These are phyloP conservation scores for Dermolepida albohirtum DNA, from an alignment of 2,888 invertebrate genomes.

Conservation along the genomic window DNA sequence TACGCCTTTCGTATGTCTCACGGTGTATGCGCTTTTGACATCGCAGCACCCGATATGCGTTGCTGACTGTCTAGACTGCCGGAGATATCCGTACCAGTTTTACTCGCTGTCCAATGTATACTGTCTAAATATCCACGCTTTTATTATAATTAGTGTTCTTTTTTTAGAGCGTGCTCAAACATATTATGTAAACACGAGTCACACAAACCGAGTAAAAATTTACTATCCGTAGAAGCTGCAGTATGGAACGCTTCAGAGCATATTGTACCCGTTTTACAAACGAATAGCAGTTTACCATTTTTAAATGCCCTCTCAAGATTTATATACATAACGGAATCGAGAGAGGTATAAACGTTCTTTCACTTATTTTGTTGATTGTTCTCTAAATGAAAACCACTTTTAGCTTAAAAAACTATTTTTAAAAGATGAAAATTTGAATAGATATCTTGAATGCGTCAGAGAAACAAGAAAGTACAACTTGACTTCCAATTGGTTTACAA, in stretches of 20 bases:
- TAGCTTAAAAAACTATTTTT: slow-evolving; percentile 64
- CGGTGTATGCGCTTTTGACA: no score
- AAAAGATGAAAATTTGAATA: slow-evolving; percentile 58
- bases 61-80: no score
- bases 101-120: no score
- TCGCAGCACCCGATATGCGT: no score
- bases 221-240: slow-evolving; percentile 64
- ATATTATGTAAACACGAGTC: slow-evolving; percentile 63
- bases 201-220: slow-evolving; percentile 63
- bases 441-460: slow-evolving; percentile 66
- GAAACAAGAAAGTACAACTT: slow-evolving; percentile 59
- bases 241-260: slow-evolving; percentile 65
- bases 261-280: slow-evolving; percentile 65
- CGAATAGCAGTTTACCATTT: slow-evolving; percentile 66
- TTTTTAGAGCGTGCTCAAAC: slow-evolving; percentile 66
- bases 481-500: slow-evolving; percentile 73
- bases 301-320: slow-evolving; percentile 59
- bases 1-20: no score
- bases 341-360: slow-evolving; percentile 13
- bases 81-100: no score
- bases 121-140: no score
- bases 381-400: slow-evolving; percentile 44
- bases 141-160: slow-evolving; percentile 18
- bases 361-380: not conserved
- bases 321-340: slow-evolving; percentile 43